These are phyloP conservation scores for Anhinga anhinga DNA, from an alignment of 2,113 vertebrate genomes.

Conservation along the genomic window DNA sequence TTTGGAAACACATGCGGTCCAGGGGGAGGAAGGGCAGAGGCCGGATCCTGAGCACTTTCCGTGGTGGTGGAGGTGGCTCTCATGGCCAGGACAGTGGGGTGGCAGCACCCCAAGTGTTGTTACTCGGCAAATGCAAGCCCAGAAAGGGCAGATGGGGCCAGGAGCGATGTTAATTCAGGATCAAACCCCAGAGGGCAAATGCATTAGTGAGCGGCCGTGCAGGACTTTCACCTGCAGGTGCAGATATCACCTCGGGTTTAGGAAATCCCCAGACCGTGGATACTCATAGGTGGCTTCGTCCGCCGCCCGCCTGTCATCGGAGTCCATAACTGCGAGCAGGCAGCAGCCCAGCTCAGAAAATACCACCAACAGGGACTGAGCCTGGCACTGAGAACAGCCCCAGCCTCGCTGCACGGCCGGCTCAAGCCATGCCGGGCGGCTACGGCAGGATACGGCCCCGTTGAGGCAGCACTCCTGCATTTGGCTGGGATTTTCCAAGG, in stretches of 20 bases:
- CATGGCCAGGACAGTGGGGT: neutral
- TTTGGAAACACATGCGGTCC: neutral
- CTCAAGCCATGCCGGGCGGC: rapidly evolving
- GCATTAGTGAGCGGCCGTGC: neutral
- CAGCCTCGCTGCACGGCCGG: rapidly evolving
- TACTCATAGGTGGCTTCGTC: rapidly evolving
- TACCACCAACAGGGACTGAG: neutral
- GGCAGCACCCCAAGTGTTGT: neutral
- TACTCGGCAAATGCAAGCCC: neutral
- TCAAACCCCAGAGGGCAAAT: neutral
- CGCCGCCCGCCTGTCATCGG: rapidly evolving
- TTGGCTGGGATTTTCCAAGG: neutral
- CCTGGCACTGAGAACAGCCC: neutral
- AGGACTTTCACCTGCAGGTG: neutral
- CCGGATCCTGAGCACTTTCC: neutral
- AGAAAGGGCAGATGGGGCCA: neutral
- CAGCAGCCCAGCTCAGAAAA: neutral
- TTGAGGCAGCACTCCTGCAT: neutral
- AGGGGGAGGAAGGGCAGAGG: neutral
- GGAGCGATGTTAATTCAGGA: neutral
- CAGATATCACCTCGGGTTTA: neutral
- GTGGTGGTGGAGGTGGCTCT: neutral
- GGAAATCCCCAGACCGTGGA: neutral
- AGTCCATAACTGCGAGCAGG: rapidly evolving
- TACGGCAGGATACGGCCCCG: rapidly evolving